Evolutionary conservation across 1,140 invertebrate species (phyloP), one percentile per base, ranked within the genome.

Genomic region (Drosophila ercepeae): DNA sequence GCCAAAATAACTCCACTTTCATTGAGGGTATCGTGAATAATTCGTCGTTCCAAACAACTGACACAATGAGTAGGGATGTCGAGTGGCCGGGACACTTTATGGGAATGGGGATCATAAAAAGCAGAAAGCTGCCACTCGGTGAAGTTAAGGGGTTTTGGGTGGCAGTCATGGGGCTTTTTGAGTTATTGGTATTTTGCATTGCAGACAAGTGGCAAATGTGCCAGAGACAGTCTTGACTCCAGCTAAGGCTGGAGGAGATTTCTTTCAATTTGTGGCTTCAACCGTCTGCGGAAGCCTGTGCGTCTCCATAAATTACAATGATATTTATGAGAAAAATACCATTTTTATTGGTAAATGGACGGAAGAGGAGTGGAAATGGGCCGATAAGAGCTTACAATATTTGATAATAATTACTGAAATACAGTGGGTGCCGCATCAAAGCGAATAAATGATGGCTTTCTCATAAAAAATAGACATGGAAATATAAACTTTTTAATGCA

Each of bases 111-210:
- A 70, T 71, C 68, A 45, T 71, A 71, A 71, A 71, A 55, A 51
- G 53, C 68, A 71, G 53, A 71, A 57, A 71, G 50, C 51, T 69
- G 65, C 61, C 67, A 69, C 27, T 34, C 46, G 29, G 13, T 19
- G 27, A 27, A 59, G 65, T 61, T 64, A 64, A 60, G 60, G 55
- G 42, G 14, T 18, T 18, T 29, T 27, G 25, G 60, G 25, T 46
- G 48, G 14, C 14, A 42, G 27, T 67, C 42, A 65, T 65, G 63
- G 16, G 27, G 46, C 63, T 23, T 39, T 29, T 48, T 52, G 60
- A 67, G 60, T 65, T 67, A 67, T 67, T 67, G 63, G 64, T 52
- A 67, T 65, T 67, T 67, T 67, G 60, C 46, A 67, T 67, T 39
- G n/a, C 36, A 21, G 59, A 67, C 63, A 67, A 67, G 63, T 67